Evolutionary conservation across 2,113 vertebrate species (phyloP), one percentile per base, ranked within the genome.

Genomic region (Oenanthe oenanthe): DNA sequence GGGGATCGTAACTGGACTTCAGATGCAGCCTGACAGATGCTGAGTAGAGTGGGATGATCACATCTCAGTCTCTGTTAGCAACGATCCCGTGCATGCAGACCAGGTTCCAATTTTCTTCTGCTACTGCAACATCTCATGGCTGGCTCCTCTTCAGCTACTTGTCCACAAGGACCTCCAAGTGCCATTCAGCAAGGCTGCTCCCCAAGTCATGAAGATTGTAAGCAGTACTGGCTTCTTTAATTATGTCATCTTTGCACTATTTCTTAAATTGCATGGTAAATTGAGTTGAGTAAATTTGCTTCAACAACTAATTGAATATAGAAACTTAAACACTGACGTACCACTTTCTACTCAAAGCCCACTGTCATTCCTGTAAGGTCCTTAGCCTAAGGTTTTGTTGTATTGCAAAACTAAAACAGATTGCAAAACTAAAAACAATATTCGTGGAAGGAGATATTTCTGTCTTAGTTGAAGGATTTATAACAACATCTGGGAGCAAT

Each of bases 341-440:
- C 29, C 17, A n/a, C 28, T 40, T 93, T 70, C 45, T 71, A 15
- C 58, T 70, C 5, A 9, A 85, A 56, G 31, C 78, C 9, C 14
- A 14, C 31, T 40, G 2, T 45, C 60, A 56, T 73, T 6, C n/a
- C 58, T 70, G 34, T 75, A 29, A 51, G 12, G 17, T 62, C 9
- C 12, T 68, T 29, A 84, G 29, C 22, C 22, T 60, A 38, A 47
- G 48, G 28, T 65, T 76, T 76, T 34, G 5, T n/a, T 66, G 21
- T 32, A 51, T 54, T 29, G 25, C 47, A 10, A 51, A n/a, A n/a
- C n/a, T n/a, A n/a, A n/a, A n/a, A n/a, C 0, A 0, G 54, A 80
- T 16, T 50, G 12, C n/a, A 62, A 58, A 83, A 66, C 5, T 75
- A 32, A 57, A 57, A 34, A 61, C 19, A 57, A 13, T 48, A 76